Evolutionary conservation across 2,888 invertebrate species (phyloP), one percentile per base, ranked within the genome.

Genomic region (Notocelia uddmanniana): DNA sequence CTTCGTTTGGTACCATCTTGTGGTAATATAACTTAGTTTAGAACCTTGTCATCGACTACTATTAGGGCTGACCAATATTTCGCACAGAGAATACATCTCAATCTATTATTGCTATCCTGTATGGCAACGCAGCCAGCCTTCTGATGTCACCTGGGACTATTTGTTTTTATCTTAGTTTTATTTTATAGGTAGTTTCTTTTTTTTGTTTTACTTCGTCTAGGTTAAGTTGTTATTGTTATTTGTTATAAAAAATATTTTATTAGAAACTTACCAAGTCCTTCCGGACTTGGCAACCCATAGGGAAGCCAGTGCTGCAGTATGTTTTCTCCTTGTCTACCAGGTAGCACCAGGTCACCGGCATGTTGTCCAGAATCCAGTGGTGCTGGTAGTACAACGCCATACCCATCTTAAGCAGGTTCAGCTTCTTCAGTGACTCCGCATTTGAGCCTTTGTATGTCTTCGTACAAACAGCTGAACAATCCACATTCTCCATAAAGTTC

Each of bases 331-430:
- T 96, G 79, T 96, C 96, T 74, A 97, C 96, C 69, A 96, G 84
- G 88, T 98, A 98, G 89, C 99, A 99, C 97, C 98, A 99, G 0
- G 99, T 99, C 1, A 99, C 97, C 0, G 99, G 99, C 99, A 99
- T 99, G 87, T 99, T 99, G 91, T 99, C 99, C 75, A 98, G 95
- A 81, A 98, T 98, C 99, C 99, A 99, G 89, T 99, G 99, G 90
- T 99, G 99, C 82, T 99, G 98, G 89, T 99, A 99, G 89, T 99
- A 99, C 68, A 98, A 94, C 73, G 97, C 96, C 94, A 99, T 98
- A 74, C 98, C 99, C 92, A 97, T 97, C 87, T 97, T 97, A 73
- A 99, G 93, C 18, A 97, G 95, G 81, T 97, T 96, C 80, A 99
- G 89, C 79, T 96, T 96, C 75, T 96, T 95, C 57, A 95, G 94